These are phyloP conservation scores for Centrocercus urophasianus DNA, from an alignment of 2,113 vertebrate species.

Conservation along the genomic window DNA sequence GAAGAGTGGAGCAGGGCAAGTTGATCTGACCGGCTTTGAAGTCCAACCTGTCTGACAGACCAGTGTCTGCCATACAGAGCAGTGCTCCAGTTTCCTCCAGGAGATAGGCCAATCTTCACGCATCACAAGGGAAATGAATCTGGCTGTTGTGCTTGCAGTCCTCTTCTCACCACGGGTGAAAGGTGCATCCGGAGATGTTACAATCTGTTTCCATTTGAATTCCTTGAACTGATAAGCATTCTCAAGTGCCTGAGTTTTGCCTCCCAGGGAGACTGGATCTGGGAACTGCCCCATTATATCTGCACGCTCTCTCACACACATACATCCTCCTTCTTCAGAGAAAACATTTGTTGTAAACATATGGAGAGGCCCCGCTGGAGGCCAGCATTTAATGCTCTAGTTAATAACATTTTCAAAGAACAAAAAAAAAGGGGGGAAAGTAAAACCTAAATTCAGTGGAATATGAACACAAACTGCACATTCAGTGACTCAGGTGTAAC, in stretches of 20 bases:
- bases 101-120: background rate
- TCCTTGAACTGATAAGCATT: background rate
- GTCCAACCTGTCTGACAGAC: background rate
- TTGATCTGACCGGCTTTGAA: background rate
- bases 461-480: background rate
- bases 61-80: rapidly evolving
- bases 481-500: constrained; percentile 38
- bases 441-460: constrained; percentile 16
- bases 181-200: background rate
- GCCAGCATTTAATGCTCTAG: constrained; percentile 84
- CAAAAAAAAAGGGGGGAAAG: background rate
- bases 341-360: constrained; percentile 73
- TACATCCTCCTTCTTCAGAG: background rate
- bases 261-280: constrained; percentile 23
- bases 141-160: rapidly evolving
- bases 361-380: constrained; percentile 78
- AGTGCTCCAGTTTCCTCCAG: background rate
- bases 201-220: constrained; percentile 26
- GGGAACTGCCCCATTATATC: constrained; percentile 16
- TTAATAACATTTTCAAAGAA: constrained; percentile 71
- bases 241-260: background rate
- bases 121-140: background rate
- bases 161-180: background rate
- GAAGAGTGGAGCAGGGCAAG: background rate
- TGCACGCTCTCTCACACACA: constrained; percentile 1